Evolutionary conservation across 2,888 invertebrate genomes (phyloP).

Genomic region (Elmis aenea): DNA sequence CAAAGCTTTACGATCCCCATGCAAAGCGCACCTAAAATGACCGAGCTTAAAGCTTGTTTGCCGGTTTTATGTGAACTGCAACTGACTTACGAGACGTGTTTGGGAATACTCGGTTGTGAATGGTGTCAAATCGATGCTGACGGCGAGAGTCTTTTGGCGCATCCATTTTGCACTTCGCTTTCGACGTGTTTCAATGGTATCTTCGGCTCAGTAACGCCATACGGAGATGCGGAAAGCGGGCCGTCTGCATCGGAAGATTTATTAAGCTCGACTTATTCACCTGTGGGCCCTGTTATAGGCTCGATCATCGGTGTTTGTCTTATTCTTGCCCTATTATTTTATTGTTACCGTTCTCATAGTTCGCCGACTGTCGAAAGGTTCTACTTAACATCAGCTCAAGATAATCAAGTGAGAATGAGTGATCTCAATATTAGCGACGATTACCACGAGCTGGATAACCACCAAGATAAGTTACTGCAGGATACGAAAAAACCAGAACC

Average conservation of each 20-base stretch:
- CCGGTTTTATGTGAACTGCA: slow-evolving; percentile 65
- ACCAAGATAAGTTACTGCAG: slow-evolving; percentile 63
- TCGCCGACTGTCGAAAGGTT: slow-evolving; percentile 47
- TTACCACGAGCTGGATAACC: slow-evolving; percentile 58
- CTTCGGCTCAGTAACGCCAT: slow-evolving; percentile 76
- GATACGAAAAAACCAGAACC: slow-evolving; percentile 53
- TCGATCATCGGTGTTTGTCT: slow-evolving; percentile 78
- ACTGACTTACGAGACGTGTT: slow-evolving; percentile 58
- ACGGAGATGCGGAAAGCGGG: slow-evolving; percentile 64
- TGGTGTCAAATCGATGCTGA: slow-evolving; percentile 84
- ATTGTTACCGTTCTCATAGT: slow-evolving; percentile 73
- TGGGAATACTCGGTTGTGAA: slow-evolving; percentile 77
- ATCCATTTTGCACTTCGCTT: slow-evolving; percentile 77
- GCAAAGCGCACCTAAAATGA: slow-evolving; percentile 12
- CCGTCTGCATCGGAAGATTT: slow-evolving; percentile 39
- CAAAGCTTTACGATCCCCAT: slow-evolving; percentile 22
- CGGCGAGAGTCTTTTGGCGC: slow-evolving; percentile 59
- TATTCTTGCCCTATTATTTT: slow-evolving; percentile 74
- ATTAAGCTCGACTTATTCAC: slow-evolving; percentile 56
- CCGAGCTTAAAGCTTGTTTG: slow-evolving; percentile 56
- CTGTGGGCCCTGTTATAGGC: slow-evolving; percentile 83
- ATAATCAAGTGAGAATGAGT: slow-evolving; percentile 63
- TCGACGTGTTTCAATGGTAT: slow-evolving; percentile 83
- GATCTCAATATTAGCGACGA: slow-evolving; percentile 68
- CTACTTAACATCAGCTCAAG: slow-evolving; percentile 51